Conservation (phyloP, 2,113 vertebrate genomes). For the Erpornis zantholeuca region DNA sequence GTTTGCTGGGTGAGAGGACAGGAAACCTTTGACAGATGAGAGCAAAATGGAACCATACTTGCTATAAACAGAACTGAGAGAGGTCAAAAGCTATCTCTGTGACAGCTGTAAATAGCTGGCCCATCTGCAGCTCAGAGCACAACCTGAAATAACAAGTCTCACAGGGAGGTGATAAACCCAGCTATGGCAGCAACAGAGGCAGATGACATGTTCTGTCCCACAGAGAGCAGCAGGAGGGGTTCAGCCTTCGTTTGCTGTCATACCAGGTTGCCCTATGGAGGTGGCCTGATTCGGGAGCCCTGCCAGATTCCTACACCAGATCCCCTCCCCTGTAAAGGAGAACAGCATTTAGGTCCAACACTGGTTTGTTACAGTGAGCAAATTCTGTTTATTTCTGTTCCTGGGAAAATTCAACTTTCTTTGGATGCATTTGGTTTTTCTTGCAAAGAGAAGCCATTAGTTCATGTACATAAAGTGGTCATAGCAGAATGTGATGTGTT, state of each 20-base stretch:
- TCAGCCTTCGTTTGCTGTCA: not conserved
- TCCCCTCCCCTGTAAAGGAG: accelerated
- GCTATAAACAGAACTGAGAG: not conserved
- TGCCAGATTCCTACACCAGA: not conserved
- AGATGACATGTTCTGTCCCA: accelerated
- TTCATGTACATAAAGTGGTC: not conserved
- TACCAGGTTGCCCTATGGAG: not conserved
- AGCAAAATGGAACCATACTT: not conserved
- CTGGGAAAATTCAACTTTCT: not conserved
- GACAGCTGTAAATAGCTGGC: not conserved
- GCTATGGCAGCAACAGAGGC: not conserved
- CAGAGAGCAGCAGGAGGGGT: not conserved
- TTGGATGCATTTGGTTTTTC: not conserved
- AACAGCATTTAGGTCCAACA: not conserved
- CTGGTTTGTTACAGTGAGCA: not conserved
- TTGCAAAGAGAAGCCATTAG: not conserved
- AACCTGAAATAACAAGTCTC: not conserved
- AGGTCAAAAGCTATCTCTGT: not conserved
- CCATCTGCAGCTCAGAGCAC: not conserved
- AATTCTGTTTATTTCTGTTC: not conserved
- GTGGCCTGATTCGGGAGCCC: accelerated
- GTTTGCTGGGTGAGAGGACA: not conserved
- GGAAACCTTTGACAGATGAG: not conserved
- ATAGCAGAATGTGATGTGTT: not conserved
- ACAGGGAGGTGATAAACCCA: not conserved